These are phyloP conservation scores for Drosophila histrio DNA, from an alignment of 2,888 invertebrate genomes.

Conservation along the genomic window DNA sequence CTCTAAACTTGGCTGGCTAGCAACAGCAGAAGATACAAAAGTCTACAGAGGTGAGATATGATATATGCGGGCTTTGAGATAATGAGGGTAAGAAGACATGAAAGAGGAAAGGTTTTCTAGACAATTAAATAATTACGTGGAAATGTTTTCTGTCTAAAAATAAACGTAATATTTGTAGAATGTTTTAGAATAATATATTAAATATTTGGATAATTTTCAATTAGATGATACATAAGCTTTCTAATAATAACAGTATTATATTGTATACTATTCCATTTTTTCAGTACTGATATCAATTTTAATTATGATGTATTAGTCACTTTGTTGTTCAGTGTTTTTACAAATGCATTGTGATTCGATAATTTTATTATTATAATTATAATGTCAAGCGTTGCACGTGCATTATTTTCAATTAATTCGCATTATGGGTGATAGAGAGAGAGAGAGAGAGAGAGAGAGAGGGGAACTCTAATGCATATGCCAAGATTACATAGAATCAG, in stretches of 20 bases:
- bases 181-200: too few relatives aligned
- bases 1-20: constrained; percentile 23
- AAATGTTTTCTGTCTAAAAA: neutral
- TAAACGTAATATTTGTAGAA: neutral
- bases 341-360: constrained; percentile 55
- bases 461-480: constrained; percentile 2
- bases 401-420: constrained; percentile 68
- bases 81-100: neutral
- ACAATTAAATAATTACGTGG: neutral
- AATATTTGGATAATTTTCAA: too few relatives aligned
- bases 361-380: constrained; percentile 62
- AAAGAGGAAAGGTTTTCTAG: neutral
- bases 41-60: constrained; percentile 25
- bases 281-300: neutral
- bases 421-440: constrained; percentile 1
- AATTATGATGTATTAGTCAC: neutral
- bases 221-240: too few relatives aligned
- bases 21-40: constrained; percentile 29
- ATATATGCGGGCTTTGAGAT: neutral
- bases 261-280: neutral
- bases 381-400: constrained; percentile 22
- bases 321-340: constrained; percentile 19
- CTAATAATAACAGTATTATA: too few relatives aligned
- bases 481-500: neutral
- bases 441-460: too few relatives aligned